phyloP scores from a whole-genome alignment of 2,797 vertebrate genomes.

The Meriones psammophilus region DNA sequence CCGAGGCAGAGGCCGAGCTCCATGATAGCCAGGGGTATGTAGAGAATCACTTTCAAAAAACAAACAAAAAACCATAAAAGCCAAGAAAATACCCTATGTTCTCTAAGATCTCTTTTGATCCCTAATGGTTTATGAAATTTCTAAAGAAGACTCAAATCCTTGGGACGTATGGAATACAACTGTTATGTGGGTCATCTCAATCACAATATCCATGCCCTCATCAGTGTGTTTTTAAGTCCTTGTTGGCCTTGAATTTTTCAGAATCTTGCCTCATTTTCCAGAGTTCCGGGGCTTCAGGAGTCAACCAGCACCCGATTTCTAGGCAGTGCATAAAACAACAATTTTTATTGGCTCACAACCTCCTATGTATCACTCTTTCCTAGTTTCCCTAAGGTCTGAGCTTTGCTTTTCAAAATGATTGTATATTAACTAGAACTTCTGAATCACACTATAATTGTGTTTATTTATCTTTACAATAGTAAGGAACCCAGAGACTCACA shows the following conservation, averaged over 20 bases:
- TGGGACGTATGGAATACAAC: not conserved
- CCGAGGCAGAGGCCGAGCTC: not conserved
- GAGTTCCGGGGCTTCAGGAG: not conserved
- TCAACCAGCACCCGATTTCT: not conserved
- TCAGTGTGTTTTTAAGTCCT: not conserved
- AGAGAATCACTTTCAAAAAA: not conserved
- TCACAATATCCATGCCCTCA: not conserved
- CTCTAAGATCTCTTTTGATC: not conserved
- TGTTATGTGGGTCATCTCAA: not conserved
- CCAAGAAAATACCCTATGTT: not conserved
- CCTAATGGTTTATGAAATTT: not conserved
- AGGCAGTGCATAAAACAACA: not conserved
- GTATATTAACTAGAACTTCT: not conserved
- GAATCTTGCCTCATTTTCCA: not conserved
- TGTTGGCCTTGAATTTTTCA: not conserved
- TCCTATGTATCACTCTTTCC: slow-evolving; percentile 3
- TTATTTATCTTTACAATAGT: not conserved
- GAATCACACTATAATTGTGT: not conserved
- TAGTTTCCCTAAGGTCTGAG: not conserved
- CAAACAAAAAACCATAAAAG: not conserved
- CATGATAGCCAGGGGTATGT: not conserved
- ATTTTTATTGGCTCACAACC: slow-evolving; percentile 25
- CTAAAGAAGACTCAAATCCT: slow-evolving; percentile 44
- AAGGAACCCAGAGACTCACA: not conserved
- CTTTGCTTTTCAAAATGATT: slow-evolving; percentile 59